Percentiles rank a stretch among this genome's conserved stretches.
Evolutionary conservation across 2,888 invertebrate genomes (phyloP).

Genomic region (Clostera curtula): DNA sequence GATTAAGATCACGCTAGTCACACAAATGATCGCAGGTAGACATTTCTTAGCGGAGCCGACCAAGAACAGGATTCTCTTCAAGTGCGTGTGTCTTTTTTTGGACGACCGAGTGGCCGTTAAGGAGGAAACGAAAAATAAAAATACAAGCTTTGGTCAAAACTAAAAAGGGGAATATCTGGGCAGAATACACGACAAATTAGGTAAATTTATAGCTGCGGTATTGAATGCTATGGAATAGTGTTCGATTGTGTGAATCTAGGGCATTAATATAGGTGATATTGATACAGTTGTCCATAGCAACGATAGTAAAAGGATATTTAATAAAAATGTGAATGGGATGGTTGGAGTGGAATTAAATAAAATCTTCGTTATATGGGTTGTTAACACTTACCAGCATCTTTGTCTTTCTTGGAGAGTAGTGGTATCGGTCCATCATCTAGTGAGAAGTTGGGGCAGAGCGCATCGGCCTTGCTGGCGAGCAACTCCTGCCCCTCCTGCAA

Average conservation of each 20-base stretch:
- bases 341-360: constrained; percentile 5
- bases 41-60: constrained; percentile 39
- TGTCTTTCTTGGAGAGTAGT: constrained; percentile 73
- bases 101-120: constrained; percentile 56
- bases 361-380: too few species aligned
- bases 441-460: constrained; percentile 75
- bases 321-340: constrained; percentile 1
- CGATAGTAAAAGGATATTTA: not conserved
- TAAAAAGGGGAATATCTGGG: constrained; percentile 11
- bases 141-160: constrained; percentile 24
- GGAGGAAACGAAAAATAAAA: constrained; percentile 52
- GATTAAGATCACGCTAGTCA: constrained; percentile 49
- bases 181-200: constrained; percentile 6
- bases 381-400: constrained; percentile 49
- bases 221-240: too few species aligned
- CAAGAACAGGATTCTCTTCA: constrained; percentile 62
- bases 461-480: constrained; percentile 77
- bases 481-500: constrained; percentile 89
- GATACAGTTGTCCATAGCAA: too few species aligned
- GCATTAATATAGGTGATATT: too few species aligned
- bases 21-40: constrained; percentile 63
- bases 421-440: constrained; percentile 76
- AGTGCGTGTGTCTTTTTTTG: constrained; percentile 53
- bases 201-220: not conserved
- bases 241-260: too few species aligned